Evolutionary conservation across 1,140 invertebrate species (phyloP), one percentile per base, ranked within the genome.

Genomic region (Caerostris extrusa): DNA sequence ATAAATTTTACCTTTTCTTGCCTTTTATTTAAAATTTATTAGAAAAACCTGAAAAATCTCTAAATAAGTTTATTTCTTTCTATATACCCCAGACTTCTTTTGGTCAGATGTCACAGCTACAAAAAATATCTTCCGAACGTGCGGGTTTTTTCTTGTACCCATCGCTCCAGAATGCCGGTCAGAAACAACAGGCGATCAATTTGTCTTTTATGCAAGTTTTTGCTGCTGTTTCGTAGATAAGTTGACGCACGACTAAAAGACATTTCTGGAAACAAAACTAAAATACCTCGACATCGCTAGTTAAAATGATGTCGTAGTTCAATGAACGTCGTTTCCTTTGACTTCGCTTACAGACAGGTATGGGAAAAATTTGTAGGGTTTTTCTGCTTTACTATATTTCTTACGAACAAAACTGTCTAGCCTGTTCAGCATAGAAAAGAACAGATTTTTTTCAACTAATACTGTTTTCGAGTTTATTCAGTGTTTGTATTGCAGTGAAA

Each of bases 201-300:
- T 81, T 81, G 71, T 81, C 71, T 81, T 81, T 81, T 81, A 81
- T 81, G 71, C 71, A n/a, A 5, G 71, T 88, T 81, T 81, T 81
- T 81, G 12, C 71, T 81, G n/a, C 34, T 19, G 34, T 81, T n/a
- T 10, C 34, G 3, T n/a, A 81, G 71, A 81, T 81, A 81, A 81
- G 71, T 8, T 81, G 71, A 81, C 71, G 2, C 34, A 34, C 34
- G 34, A 34, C 0, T 34, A 34, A 34, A 34, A 34, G 86, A 34
- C 71, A 81, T 81, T 12, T 19, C 50, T 50, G 17, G 8, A n/a
- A 81, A n/a, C 10, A 81, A 81, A 81, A 50, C 71, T 34, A 81
- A 81, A 81, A 81, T 81, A 12, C 71, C 34, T 81, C 34, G 71
- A 81, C 71, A 81, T 81, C 34, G 19, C 71, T 8, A 81, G 71